These are phyloP conservation scores for Trachythela sp. DNA, from an alignment of 64 coral and sea anemone genomes.

Conservation along the genomic window DNA sequence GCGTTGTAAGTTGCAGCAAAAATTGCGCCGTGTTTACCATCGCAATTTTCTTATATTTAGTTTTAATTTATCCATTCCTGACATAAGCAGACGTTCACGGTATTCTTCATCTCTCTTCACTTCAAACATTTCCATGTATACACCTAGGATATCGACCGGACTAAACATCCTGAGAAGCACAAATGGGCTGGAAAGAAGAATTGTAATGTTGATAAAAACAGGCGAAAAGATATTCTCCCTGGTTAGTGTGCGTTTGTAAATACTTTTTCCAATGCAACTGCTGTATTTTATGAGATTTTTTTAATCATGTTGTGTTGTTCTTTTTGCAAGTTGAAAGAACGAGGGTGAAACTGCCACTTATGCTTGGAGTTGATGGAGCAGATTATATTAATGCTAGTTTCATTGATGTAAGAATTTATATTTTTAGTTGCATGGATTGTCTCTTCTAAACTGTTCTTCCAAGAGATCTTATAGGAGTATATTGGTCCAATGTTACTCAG, in stretches of 20 bases:
- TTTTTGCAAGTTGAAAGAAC: constrained; percentile 67
- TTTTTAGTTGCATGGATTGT: background rate
- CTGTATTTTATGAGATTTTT: background rate
- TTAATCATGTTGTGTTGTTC: background rate
- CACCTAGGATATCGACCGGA: background rate
- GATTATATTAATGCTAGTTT: constrained; percentile 94
- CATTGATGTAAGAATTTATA: constrained; percentile 71
- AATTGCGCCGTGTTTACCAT: too few species aligned
- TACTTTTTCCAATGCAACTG: background rate
- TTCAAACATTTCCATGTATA: too few species aligned
- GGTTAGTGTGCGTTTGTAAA: background rate
- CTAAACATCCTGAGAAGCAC: background rate
- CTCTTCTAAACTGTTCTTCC: background rate
- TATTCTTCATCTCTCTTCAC: too few species aligned
- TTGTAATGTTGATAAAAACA: background rate
- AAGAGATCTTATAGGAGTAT: background rate
- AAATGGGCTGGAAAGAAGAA: constrained; percentile 6
- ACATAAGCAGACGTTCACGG: too few species aligned
- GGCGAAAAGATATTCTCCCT: background rate
- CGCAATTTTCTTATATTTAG: too few species aligned
- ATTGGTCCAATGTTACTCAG: background rate
- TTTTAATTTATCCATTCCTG: too few species aligned
- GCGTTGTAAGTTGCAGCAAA: too few species aligned
- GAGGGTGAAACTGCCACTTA: constrained; percentile 64
- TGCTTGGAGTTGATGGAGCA: constrained; percentile 74